Evolutionary conservation across 2,113 vertebrate genomes (phyloP).

Genomic region (Psittacula cyanocephala): DNA sequence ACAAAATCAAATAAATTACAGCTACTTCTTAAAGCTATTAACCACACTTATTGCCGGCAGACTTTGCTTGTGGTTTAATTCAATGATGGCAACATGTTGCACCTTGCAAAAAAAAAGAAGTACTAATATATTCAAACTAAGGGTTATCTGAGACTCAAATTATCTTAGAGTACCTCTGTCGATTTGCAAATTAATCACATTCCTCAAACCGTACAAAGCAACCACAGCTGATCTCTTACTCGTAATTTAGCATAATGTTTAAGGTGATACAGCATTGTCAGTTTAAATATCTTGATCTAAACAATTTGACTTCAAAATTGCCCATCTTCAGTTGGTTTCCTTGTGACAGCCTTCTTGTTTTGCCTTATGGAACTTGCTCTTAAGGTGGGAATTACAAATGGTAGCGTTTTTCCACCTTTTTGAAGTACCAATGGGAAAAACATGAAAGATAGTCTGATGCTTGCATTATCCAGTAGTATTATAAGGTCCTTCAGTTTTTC

Average conservation of each 20-base stretch:
- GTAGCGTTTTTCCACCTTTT: neutral
- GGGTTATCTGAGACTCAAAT: conserved; percentile 49
- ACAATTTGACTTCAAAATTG: neutral
- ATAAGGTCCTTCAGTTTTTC: neutral
- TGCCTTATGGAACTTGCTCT: neutral
- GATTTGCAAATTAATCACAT: conserved; percentile 42
- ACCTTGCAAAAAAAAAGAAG: conserved; percentile 17
- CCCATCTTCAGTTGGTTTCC: neutral
- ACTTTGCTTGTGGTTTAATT: conserved; percentile 36
- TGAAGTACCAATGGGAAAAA: neutral
- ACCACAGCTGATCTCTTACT: neutral
- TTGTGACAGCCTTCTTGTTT: neutral
- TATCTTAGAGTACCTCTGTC: conserved; percentile 34
- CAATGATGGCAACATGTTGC: conserved; percentile 36
- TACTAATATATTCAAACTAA: conserved; percentile 36
- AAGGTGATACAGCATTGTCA: neutral
- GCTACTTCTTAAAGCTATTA: conserved; percentile 35
- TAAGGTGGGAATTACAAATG: neutral
- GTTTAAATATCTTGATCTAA: neutral
- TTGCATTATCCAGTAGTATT: neutral
- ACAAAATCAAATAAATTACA: conserved; percentile 17
- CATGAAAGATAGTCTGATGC: neutral
- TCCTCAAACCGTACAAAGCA: conserved; percentile 12
- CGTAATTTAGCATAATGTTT: neutral
- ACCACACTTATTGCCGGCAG: conserved; percentile 36